Conservation (phyloP, 2,888 invertebrate species). For the Ormyrus pomaceus region DNA sequence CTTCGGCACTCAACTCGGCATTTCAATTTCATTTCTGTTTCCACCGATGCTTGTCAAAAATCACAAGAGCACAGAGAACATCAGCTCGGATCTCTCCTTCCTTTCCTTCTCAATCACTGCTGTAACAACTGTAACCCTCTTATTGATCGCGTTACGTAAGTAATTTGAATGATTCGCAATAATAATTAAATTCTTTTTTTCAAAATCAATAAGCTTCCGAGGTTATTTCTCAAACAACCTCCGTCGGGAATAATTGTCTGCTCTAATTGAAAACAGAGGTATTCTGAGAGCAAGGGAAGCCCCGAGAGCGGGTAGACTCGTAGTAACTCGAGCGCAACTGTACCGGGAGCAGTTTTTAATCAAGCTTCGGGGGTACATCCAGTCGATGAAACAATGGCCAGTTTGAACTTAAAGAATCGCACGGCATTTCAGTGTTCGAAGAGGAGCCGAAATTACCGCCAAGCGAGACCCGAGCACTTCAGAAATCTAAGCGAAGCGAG, state of each 20-base stretch:
- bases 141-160: conserved; percentile 77
- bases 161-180: conserved; percentile 6
- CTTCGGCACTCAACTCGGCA: conserved; percentile 84
- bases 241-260: too few relatives aligned
- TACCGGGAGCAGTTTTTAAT: too few relatives aligned
- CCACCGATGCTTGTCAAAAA: conserved; percentile 79
- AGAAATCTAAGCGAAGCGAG: conserved; percentile 60
- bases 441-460: conserved; percentile 79
- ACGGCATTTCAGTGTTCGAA: conserved; percentile 76
- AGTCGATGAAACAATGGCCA: too few relatives aligned
- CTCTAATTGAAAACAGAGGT: too few relatives aligned
- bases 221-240: too few relatives aligned
- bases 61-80: conserved; percentile 74
- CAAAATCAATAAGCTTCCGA: too few relatives aligned
- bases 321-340: too few relatives aligned
- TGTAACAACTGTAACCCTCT: conserved; percentile 78
- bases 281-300: too few relatives aligned
- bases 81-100: conserved; percentile 73
- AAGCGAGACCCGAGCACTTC: conserved; percentile 72
- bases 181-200: too few relatives aligned
- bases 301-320: too few relatives aligned
- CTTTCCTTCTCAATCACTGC: conserved; percentile 69
- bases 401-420: background rate
- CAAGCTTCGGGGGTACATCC: too few relatives aligned
- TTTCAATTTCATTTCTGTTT: conserved; percentile 83